Percentiles rank a stretch among this genome's conserved stretches.
These are phyloP conservation scores for Heloderma charlesbogerti DNA, from an alignment of 2,113 vertebrate species.

Conservation along the genomic window DNA sequence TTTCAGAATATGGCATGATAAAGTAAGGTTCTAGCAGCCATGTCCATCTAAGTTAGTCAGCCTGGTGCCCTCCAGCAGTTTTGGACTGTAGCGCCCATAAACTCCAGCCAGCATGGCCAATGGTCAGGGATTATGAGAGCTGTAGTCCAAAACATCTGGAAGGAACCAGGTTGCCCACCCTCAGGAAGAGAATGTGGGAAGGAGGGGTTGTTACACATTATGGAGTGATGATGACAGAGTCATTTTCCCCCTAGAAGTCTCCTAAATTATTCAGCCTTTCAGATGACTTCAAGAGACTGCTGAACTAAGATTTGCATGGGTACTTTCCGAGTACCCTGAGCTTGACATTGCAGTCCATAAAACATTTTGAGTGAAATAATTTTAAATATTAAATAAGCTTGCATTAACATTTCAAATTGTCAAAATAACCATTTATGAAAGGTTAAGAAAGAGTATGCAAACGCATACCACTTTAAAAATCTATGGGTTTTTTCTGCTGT, in stretches of 20 bases:
- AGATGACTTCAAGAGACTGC: not conserved
- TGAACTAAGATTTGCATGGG: constrained; percentile 23
- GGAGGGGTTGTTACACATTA: not conserved
- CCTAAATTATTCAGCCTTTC: constrained; percentile 20
- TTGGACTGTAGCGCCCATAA: no score
- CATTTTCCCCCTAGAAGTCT: not conserved
- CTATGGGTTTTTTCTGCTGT: not conserved
- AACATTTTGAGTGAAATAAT: not conserved
- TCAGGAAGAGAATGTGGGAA: not conserved
- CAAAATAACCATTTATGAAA: not conserved
- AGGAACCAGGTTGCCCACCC: not conserved
- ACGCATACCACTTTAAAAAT: not conserved
- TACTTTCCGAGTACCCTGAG: not conserved
- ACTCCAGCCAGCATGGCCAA: no score
- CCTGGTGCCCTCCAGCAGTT: no score
- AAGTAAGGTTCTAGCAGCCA: not conserved
- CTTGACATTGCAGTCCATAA: not conserved
- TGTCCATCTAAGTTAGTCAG: not conserved
- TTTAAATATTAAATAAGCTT: constrained; percentile 11
- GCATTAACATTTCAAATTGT: constrained; percentile 10
- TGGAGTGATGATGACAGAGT: not conserved
- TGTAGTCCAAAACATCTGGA: not conserved
- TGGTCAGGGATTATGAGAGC: no score
- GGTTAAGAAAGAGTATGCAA: not conserved
- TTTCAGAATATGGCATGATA: not conserved